phyloP scores from a whole-genome alignment of 2,888 invertebrate genomes.

The Cartodere bifasciata region DNA sequence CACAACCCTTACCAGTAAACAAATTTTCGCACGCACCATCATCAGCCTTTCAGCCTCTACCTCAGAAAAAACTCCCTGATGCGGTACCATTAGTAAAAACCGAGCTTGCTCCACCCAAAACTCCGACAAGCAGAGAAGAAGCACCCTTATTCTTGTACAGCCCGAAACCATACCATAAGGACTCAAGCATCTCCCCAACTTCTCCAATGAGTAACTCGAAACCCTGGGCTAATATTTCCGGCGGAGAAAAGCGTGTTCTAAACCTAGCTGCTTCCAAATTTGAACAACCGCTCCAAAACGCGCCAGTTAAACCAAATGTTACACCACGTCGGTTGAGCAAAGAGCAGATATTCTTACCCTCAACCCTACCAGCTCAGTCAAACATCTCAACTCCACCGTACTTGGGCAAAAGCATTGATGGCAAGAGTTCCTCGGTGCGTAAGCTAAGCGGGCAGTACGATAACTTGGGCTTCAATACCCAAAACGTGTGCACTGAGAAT shows the following conservation, averaged over 20 bases:
- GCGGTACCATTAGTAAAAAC: too few relatives aligned
- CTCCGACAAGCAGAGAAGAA: conserved; percentile 11
- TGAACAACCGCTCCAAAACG: conserved; percentile 28
- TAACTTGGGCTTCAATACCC: conserved; percentile 16
- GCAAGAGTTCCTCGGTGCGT: conserved; percentile 24
- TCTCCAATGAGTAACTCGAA: conserved; percentile 21
- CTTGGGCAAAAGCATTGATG: conserved; percentile 22
- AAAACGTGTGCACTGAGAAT: too few relatives aligned
- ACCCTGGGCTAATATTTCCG: conserved; percentile 40
- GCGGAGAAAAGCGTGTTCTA: conserved; percentile 37
- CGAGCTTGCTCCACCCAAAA: conserved; percentile 7
- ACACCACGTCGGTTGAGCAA: conserved; percentile 26
- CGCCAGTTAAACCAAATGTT: conserved; percentile 8
- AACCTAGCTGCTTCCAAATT: conserved; percentile 44
- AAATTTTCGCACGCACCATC: conserved; percentile 66
- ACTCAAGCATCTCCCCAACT: conserved; percentile 12
- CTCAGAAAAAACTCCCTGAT: conserved; percentile 28
- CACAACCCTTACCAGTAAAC: conserved; percentile 49
- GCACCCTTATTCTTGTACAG: conserved; percentile 30
- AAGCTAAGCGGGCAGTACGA: conserved; percentile 33
- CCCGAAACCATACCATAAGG: conserved; percentile 26
- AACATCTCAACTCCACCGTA: conserved; percentile 26
- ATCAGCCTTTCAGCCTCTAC: conserved; percentile 59
- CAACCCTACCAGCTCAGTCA: conserved; percentile 13
- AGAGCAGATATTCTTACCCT: conserved; percentile 23